These are phyloP conservation scores for Nothoprocta pentlandii DNA, from an alignment of 2,113 vertebrate species.

Conservation along the genomic window DNA sequence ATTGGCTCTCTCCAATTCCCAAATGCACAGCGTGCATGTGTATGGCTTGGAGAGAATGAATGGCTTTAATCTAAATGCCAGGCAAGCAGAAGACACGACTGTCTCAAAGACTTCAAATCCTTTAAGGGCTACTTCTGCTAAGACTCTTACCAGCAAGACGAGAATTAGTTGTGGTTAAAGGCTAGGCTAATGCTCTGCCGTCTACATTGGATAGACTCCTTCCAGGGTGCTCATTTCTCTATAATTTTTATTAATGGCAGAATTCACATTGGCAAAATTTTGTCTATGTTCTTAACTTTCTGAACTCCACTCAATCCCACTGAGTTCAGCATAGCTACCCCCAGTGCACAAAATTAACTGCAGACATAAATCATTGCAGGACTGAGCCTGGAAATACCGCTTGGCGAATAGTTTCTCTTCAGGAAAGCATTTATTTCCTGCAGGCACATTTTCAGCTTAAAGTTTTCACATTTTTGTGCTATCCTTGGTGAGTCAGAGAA, in stretches of 20 bases:
- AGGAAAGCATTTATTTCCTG: conserved; percentile 45
- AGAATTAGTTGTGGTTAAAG: not conserved
- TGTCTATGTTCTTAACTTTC: conserved; percentile 6
- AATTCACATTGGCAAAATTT: not conserved
- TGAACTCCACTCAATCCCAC: conserved; percentile 15
- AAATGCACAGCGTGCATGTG: fast-evolving
- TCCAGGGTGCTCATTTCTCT: not conserved
- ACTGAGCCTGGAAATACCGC: not conserved
- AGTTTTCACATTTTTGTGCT: conserved; percentile 16
- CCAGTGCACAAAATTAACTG: conserved; percentile 8
- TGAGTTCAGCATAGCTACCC: not conserved
- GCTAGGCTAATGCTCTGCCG: not conserved
- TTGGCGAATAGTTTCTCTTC: not conserved
- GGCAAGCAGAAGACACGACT: fast-evolving
- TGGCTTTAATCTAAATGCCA: not conserved
- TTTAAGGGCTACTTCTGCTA: not conserved
- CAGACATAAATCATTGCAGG: conserved; percentile 28
- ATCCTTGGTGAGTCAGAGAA: not conserved
- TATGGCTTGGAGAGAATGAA: not conserved
- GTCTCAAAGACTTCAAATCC: not conserved
- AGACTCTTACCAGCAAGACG: not conserved
- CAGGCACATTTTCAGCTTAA: not conserved
- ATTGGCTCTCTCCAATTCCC: fast-evolving
- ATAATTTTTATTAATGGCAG: not conserved
- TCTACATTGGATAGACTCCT: not conserved